Base-by-base conservation (phyloP, 2,888 invertebrate species). In the Drosophila putrida region DNA sequence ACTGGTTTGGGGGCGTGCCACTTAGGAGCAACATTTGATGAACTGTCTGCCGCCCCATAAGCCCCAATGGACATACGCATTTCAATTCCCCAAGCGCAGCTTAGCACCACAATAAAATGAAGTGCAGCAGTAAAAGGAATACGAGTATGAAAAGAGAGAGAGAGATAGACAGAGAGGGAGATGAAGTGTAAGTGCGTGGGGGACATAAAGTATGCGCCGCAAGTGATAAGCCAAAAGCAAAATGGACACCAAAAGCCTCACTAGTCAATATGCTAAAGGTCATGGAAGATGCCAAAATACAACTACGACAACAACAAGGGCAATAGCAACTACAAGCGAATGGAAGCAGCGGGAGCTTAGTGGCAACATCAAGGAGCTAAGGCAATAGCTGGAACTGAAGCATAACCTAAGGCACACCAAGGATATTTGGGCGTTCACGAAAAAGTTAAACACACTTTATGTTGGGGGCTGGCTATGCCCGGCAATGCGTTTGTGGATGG, bases 71-170 rank as follows among this genome's bases (percentile, higher is more conserved):
- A 80, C 70, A 80, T 75, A 70, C 70, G 75, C 78, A 82, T 82
- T 78, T 80, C 71, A 84, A 87, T 82, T 87, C 88, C 83, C 83
- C 72, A 67, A 87, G 75, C 88, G 82, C 80, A 84, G 85, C 83
- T 83, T 83, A 87, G 85, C 80, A 65, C 75, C 75, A 87, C 78
- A 84, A 84, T 84, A 84, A 84, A 84, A 84, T 87, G 88, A 84
- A 87, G 83, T 84, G 83, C 88, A 84, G 85, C 88, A 78, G 70
- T 84, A 78, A 83, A 79, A 79, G 68, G 62, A 79, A 80, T 54
- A 49, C 20, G 20, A 33, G 33, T 15, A 62, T 62, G 41, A 62
- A 62, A 46, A 39, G 44, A 33, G 58, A 46, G 58, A 47, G 63
- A 27, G 53, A 57, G 39, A 2, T 3, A 20, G 20, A 2, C 20